Conservation (phyloP, 2,888 invertebrate genomes). For the Mimas tiliae region DNA sequence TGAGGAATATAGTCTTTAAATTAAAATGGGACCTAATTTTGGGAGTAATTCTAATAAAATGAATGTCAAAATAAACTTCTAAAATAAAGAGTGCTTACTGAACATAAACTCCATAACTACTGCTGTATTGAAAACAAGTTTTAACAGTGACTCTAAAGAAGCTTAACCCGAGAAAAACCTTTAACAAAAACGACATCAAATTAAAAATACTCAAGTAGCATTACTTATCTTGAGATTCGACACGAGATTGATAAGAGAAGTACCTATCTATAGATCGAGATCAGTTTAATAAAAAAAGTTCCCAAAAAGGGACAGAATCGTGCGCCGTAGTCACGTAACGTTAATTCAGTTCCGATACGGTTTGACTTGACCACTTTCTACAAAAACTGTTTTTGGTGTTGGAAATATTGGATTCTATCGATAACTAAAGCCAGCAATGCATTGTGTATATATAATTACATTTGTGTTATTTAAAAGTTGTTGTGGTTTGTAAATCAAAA, state of each 20-base stretch:
- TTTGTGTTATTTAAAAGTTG: too few relatives aligned
- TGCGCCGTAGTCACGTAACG: conserved; percentile 61
- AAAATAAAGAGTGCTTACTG: too few relatives aligned
- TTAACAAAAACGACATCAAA: conserved; percentile 6
- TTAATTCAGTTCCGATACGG: conserved; percentile 62
- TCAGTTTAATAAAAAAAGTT: conserved; percentile 41
- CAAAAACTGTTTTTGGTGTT: background rate
- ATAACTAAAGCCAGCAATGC: too few relatives aligned
- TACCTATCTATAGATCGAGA: background rate
- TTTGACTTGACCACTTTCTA: conserved; percentile 56
- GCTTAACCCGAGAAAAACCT: background rate
- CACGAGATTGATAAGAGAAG: background rate
- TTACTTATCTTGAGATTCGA: background rate
- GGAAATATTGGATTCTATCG: background rate
- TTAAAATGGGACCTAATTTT: too few relatives aligned
- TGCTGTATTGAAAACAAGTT: too few relatives aligned
- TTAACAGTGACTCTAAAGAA: too few relatives aligned
- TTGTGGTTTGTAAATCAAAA: too few relatives aligned
- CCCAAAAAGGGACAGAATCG: conserved; percentile 50
- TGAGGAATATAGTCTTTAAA: too few relatives aligned
- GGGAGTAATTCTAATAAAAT: too few relatives aligned
- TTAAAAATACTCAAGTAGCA: background rate
- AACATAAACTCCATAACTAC: too few relatives aligned
- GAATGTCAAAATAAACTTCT: too few relatives aligned
- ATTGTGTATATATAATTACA: too few relatives aligned